Evolutionary conservation across 2,113 vertebrate genomes (phyloP).

Genomic region (Cygnus buccinator): DNA sequence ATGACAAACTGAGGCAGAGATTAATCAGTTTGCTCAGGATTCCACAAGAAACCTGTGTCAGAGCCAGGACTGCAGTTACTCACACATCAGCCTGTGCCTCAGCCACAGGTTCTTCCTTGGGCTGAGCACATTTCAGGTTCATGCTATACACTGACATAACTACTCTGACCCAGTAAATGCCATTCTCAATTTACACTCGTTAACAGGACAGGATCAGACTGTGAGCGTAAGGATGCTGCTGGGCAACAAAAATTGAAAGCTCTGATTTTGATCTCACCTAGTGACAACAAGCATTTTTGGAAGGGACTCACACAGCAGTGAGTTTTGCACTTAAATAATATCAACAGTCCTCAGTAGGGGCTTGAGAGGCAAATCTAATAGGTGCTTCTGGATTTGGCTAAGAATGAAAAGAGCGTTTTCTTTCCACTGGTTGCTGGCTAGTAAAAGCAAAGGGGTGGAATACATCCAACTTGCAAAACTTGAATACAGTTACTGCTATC

Average conservation of each 20-base stretch:
- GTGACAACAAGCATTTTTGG: background rate
- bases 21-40: background rate
- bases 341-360: background rate
- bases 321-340: constrained; percentile 11
- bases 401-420: constrained; percentile 28
- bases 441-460: constrained; percentile 49
- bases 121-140: background rate
- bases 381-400: background rate
- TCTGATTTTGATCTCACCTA: background rate
- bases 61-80: background rate
- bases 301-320: background rate
- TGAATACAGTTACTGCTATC: constrained; percentile 76
- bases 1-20: background rate
- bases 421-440: constrained; percentile 47
- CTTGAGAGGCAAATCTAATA: background rate
- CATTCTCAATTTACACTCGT: background rate
- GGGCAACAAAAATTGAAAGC: background rate
- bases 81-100: background rate
- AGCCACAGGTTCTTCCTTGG: background rate
- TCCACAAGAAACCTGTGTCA: background rate
- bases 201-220: background rate
- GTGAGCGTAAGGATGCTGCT: background rate
- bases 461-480: constrained; percentile 54
- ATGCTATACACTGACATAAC: rapidly evolving
- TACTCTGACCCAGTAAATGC: background rate